These are phyloP conservation scores for Lamprologus sp. DNA, from an alignment of 2,113 vertebrate genomes.

Conservation along the genomic window DNA sequence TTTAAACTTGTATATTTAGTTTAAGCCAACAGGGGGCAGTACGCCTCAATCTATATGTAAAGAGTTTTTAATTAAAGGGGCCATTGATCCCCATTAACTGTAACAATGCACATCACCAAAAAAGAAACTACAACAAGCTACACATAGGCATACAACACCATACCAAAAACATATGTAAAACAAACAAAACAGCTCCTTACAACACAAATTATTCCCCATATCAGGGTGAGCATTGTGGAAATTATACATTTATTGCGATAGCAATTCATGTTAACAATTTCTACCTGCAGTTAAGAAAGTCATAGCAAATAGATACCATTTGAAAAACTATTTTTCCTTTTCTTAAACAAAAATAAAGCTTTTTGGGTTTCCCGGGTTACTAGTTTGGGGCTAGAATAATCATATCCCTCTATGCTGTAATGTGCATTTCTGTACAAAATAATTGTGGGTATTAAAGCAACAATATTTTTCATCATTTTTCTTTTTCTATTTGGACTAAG, in stretches of 20 bases:
- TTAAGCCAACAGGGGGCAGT: slow-evolving; percentile 28
- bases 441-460: not conserved
- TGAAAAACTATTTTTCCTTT: not conserved
- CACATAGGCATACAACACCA: not conserved
- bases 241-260: not conserved
- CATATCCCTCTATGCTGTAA: not conserved
- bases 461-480: not conserved
- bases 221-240: not conserved
- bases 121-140: not conserved
- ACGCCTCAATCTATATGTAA: not conserved
- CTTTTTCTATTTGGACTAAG: not conserved
- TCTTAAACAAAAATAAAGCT: not conserved
- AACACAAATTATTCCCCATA: not conserved
- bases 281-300: not conserved
- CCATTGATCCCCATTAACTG: not conserved
- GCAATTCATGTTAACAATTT: not conserved
- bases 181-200: not conserved
- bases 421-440: not conserved
- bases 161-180: not conserved
- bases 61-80: not conserved
- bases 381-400: not conserved
- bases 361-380: not conserved
- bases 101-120: not conserved
- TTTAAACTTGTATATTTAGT: not conserved
- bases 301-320: not conserved